Evolutionary conservation across 2,797 vertebrate genomes (phyloP).

Genomic region (Odontamblyopus rebecca): DNA sequence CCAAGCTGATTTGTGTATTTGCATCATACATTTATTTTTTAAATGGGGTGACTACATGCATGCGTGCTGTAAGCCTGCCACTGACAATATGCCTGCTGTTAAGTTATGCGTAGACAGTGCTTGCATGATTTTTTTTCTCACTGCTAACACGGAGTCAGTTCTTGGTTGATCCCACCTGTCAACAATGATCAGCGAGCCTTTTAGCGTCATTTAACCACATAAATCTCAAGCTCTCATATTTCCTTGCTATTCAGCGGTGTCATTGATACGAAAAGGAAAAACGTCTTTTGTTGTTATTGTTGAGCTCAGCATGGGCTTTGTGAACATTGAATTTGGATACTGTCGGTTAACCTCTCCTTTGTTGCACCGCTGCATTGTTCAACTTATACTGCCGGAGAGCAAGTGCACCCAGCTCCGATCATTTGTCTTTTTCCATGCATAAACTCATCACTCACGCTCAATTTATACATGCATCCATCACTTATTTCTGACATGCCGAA

Average conservation of each 20-base stretch:
- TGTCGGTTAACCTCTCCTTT: slow-evolving; percentile 78
- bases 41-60: slow-evolving; percentile 31
- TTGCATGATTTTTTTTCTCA: slow-evolving; percentile 27
- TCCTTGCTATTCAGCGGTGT: slow-evolving; percentile 72
- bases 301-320: slow-evolving; percentile 76
- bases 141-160: slow-evolving; percentile 51
- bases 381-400: slow-evolving; percentile 68
- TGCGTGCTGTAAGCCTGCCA: slow-evolving; percentile 43
- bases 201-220: slow-evolving; percentile 78
- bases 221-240: slow-evolving; percentile 78
- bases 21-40: slow-evolving; percentile 25
- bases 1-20: slow-evolving; percentile 24
- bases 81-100: slow-evolving; percentile 42
- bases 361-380: slow-evolving; percentile 75
- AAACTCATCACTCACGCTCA: slow-evolving; percentile 78
- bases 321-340: slow-evolving; percentile 81
- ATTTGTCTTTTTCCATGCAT: slow-evolving; percentile 77
- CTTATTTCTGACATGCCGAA: slow-evolving; percentile 77
- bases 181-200: slow-evolving; percentile 77
- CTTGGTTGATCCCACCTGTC: slow-evolving; percentile 77
- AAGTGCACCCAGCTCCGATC: slow-evolving; percentile 71
- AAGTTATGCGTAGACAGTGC: slow-evolving; percentile 52
- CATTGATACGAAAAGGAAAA: slow-evolving; percentile 79
- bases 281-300: slow-evolving; percentile 81
- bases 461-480: slow-evolving; percentile 79